Percentiles rank a stretch among this genome's conserved stretches.
Conservation (phyloP, 2,113 vertebrate species). For the Salvelinus namaycush region DNA sequence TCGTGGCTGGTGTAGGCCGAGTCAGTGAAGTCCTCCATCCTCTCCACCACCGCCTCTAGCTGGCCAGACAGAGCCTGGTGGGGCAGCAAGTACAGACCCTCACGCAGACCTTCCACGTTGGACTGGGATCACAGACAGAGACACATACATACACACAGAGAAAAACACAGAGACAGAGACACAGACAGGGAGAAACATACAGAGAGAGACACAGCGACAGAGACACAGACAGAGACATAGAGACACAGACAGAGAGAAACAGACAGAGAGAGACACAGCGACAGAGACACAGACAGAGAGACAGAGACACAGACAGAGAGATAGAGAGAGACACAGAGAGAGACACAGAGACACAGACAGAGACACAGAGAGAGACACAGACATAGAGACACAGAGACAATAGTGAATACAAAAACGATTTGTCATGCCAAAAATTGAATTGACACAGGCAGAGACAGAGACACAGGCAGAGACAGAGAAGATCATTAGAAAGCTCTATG, state of each 20-base stretch:
- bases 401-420: neutral
- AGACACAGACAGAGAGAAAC: too few species aligned
- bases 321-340: too few species aligned
- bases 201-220: too few species aligned
- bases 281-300: too few species aligned
- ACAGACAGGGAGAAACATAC: too few species aligned
- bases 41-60: slow-evolving; percentile 88
- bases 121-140: slow-evolving; percentile 64
- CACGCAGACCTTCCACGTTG: slow-evolving; percentile 87
- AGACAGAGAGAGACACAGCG: too few species aligned
- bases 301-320: too few species aligned
- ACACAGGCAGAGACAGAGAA: neutral
- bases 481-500: neutral
- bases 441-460: too few species aligned
- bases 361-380: slow-evolving; percentile 6
- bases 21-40: slow-evolving; percentile 95
- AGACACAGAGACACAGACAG: slow-evolving; percentile 19
- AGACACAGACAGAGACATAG: too few species aligned
- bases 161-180: too few species aligned
- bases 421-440: too few species aligned
- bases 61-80: slow-evolving; percentile 82
- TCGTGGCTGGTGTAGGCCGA: slow-evolving; percentile 97
- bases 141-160: too few species aligned
- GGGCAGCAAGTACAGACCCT: slow-evolving; percentile 82
- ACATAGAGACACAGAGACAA: slow-evolving; percentile 16